Percentiles rank a stretch among this genome's conserved stretches.
These are phyloP conservation scores for Esox niger DNA, from an alignment of 2,113 vertebrate genomes.

Conservation along the genomic window DNA sequence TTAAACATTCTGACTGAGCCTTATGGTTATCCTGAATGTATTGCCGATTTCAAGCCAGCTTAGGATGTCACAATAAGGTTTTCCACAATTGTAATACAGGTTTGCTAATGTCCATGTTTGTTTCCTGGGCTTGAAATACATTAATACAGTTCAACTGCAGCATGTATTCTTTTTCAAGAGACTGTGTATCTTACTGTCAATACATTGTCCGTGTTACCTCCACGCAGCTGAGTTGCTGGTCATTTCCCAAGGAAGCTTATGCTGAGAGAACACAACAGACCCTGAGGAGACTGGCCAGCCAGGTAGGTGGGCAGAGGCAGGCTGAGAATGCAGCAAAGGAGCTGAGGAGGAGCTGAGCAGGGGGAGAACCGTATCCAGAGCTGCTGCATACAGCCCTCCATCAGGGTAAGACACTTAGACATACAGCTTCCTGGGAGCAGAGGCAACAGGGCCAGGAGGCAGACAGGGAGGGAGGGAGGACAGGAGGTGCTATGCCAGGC, in stretches of 20 bases:
- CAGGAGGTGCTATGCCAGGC: constrained; percentile 12
- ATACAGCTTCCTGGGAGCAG: constrained; percentile 36
- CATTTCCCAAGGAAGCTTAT: not conserved
- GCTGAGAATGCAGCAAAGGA: constrained; percentile 60
- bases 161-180: too few relatives aligned
- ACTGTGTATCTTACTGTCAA: not conserved
- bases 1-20: too few relatives aligned
- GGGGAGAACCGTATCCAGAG: constrained; percentile 48
- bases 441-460: not conserved
- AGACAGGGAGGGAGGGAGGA: not conserved
- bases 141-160: too few relatives aligned
- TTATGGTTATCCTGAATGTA: too few relatives aligned
- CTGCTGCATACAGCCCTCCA: constrained; percentile 62
- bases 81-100: too few relatives aligned
- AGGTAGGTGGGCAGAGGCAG: constrained; percentile 25
- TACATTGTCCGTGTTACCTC: constrained; percentile 35
- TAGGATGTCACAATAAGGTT: too few relatives aligned
- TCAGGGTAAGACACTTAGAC: constrained; percentile 42
- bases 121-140: too few relatives aligned
- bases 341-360: constrained; percentile 58
- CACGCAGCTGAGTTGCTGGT: constrained; percentile 39
- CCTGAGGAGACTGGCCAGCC: constrained; percentile 39
- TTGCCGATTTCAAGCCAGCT: too few relatives aligned
- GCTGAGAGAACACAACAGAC: constrained; percentile 9
- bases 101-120: too few relatives aligned